Evolutionary conservation across 2,113 vertebrate species (phyloP).

Genomic region (Lipophrys pholis): DNA sequence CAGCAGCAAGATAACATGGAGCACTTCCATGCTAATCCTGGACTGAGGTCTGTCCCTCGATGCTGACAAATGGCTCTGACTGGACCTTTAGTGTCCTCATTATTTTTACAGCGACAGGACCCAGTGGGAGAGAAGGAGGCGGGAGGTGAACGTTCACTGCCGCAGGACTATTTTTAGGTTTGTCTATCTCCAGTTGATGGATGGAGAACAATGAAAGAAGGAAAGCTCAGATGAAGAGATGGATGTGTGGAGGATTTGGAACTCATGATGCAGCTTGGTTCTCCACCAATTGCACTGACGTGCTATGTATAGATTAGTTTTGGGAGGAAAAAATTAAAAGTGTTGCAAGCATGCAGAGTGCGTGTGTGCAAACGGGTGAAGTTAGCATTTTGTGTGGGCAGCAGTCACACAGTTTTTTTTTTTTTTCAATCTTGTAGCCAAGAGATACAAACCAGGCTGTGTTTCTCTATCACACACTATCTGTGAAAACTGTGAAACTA

Average conservation of each 20-base stretch:
- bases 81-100: conserved; percentile 57
- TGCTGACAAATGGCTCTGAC: conserved; percentile 61
- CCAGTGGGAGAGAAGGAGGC: conserved; percentile 49
- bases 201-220: conserved; percentile 43
- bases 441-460: conserved; percentile 18
- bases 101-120: conserved; percentile 67
- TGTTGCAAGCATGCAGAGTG: conserved; percentile 5
- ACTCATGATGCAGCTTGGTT: conserved; percentile 29
- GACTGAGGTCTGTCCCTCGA: conserved; percentile 18
- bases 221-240: conserved; percentile 23
- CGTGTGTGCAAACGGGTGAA: conserved; percentile 20
- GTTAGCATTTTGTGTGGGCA: conserved; percentile 43
- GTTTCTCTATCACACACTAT: conserved; percentile 10
- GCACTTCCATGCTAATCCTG: conserved; percentile 13
- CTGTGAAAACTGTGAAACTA: conserved; percentile 5
- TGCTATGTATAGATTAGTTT: conserved; percentile 40
- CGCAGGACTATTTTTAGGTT: conserved; percentile 79
- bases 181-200: conserved; percentile 56
- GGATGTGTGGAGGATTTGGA: conserved; percentile 8
- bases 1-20: background rate
- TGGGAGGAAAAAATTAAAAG: conserved; percentile 9
- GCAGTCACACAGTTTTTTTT: conserved; percentile 22
- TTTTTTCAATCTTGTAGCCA: conserved; percentile 50
- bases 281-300: conserved; percentile 6
- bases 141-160: conserved; percentile 65